Evolutionary conservation across 92 coral and sea anemone genomes (phyloP), one percentile per base, ranked within the genome.

Genomic region (Desmophyllum pertusum): DNA sequence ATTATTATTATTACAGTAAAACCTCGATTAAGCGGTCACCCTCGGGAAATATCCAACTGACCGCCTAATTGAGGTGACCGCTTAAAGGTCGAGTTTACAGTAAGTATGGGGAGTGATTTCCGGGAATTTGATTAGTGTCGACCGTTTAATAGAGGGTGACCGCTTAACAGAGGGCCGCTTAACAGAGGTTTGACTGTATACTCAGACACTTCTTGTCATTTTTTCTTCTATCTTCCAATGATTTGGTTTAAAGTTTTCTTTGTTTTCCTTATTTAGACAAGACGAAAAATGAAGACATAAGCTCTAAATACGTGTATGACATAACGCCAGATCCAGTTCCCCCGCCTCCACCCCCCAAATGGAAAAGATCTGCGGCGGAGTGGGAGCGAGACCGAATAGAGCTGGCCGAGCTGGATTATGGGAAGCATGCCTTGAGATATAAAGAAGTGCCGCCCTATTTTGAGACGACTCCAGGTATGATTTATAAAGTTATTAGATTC

Each of bases 321-420:
- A 91, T 94, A 67, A 94, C 95, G 6, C 99, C 98, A 33, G 94
- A 83, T 33, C 94, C 95, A 89, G 92, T 79, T 23, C 98, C 97
- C 37, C 92, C 83, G n/a, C 95, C 95, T 15, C 94, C 96, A 23
- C 91, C 98, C 1, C 94, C 99, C 33, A 91, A 84, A 74, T 96
- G 99, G 98, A 94, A 97, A 72, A 89, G 98, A 37, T 89, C 99
- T 62, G 88, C 85, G 41, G 74, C 85, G 15, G 99, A 94, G 77
- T 96, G 99, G 99, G 99, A 96, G 81, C 93, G 96, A 86, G 99
- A 96, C 87, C 88, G 94, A 70, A 94, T 96, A 70, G 99, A 96
- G 85, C 91, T 96, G 86, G 99, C 99, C 67, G 95, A 96, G 81
- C 77, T 94, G 89, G 91, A 92, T 57, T 96, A 96, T 81, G 99